phyloP scores from a whole-genome alignment of 2,113 vertebrate genomes.

The Pluvialis apricaria region DNA sequence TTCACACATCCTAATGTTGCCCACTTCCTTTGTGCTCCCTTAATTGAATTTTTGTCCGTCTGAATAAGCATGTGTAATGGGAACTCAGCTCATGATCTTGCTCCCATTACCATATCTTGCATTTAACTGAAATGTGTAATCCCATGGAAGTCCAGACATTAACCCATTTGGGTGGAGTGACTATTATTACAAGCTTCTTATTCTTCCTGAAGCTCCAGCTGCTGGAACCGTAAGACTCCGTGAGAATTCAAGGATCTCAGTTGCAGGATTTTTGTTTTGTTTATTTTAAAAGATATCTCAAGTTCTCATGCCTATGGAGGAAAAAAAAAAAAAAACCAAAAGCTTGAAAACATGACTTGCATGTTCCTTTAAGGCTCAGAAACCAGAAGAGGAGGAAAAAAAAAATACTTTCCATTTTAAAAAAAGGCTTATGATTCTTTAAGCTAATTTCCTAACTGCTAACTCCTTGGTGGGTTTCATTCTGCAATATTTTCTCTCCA shows the following conservation, averaged over 20 bases:
- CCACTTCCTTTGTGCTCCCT: not conserved
- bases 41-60: not conserved
- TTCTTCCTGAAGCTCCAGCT: conserved; percentile 17
- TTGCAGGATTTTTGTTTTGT: not conserved
- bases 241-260: conserved; percentile 12
- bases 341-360: not conserved
- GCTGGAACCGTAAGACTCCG: not conserved
- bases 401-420: not conserved
- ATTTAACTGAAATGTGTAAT: conserved; percentile 11
- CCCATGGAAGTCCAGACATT: not conserved
- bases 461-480: not conserved
- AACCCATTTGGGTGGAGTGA: conserved; percentile 33
- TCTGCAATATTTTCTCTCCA: not conserved
- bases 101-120: not conserved
- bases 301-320: not conserved
- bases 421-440: not conserved
- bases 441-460: not conserved
- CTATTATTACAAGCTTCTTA: not conserved
- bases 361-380: not conserved
- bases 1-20: not conserved
- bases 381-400: not conserved
- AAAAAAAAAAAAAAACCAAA: not conserved
- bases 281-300: conserved; percentile 37
- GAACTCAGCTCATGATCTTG: not conserved
- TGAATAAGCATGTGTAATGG: conserved; percentile 29